Evolutionary conservation across 2,797 vertebrate genomes (phyloP).

Genomic region (Pseudopleuronectes americanus): DNA sequence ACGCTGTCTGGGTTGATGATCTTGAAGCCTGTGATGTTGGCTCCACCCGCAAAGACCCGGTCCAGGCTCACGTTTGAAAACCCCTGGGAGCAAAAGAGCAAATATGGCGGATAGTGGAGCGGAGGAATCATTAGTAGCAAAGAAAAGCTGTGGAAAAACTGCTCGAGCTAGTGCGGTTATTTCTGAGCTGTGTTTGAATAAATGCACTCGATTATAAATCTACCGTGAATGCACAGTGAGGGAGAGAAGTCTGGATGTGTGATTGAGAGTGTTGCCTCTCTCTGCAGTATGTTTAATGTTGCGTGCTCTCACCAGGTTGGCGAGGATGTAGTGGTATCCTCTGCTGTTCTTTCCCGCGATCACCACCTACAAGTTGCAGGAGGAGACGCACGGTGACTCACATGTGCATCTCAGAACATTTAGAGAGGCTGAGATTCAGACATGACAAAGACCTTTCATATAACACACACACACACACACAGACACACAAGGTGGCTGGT

Average conservation of each 20-base stretch:
- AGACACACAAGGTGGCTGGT: conserved; percentile 10
- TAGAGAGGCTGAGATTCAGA: conserved; percentile 38
- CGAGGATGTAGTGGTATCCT: conserved; percentile 98
- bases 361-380: conserved; percentile 87
- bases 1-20: conserved; percentile 96
- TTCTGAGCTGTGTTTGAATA: background rate
- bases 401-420: conserved; percentile 43
- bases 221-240: too few relatives aligned
- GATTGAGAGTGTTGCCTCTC: too few relatives aligned
- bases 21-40: conserved; percentile 97
- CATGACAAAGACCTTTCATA: conserved; percentile 52
- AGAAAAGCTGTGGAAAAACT: conserved; percentile 5
- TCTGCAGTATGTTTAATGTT: conserved; percentile 23
- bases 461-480: background rate
- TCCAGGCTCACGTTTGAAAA: conserved; percentile 95
- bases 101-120: conserved; percentile 16
- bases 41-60: conserved; percentile 93
- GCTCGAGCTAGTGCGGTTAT: conserved; percentile 16
- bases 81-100: conserved; percentile 84
- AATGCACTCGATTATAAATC: too few relatives aligned
- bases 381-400: conserved; percentile 64
- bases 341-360: conserved; percentile 93
- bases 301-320: conserved; percentile 92
- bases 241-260: too few relatives aligned
- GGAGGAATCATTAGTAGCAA: conserved; percentile 29